phyloP scores from a whole-genome alignment of 1,140 invertebrate genomes.

The Chironomus tepperi region DNA sequence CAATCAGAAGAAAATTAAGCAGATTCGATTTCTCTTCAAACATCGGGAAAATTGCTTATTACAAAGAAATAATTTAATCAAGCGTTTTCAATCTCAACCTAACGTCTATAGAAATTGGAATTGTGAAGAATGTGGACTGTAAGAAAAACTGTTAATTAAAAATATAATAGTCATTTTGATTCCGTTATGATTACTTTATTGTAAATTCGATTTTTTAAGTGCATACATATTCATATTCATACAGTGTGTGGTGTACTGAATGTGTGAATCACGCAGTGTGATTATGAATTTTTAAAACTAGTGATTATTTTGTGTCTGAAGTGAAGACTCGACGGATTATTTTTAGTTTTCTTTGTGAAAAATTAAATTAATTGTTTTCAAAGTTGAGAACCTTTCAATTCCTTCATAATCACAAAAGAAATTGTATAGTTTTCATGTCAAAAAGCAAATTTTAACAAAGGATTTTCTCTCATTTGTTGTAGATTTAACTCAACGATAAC shows the following conservation, averaged over 20 bases:
- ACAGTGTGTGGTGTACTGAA: too few relatives aligned
- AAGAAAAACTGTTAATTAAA: constrained; percentile 37
- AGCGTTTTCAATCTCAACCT: constrained; percentile 30
- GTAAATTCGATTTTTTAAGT: too few relatives aligned
- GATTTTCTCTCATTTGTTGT: constrained; percentile 28
- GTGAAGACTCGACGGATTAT: too few relatives aligned
- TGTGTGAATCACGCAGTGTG: too few relatives aligned
- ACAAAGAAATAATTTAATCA: neutral
- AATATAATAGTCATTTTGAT: constrained; percentile 35
- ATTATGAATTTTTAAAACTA: constrained; percentile 27
- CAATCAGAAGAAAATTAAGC: constrained; percentile 19
- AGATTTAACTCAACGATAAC: constrained; percentile 31
- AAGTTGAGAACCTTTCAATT: too few relatives aligned
- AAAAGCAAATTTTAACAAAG: constrained; percentile 30
- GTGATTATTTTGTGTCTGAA: constrained; percentile 35
- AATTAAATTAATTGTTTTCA: too few relatives aligned
- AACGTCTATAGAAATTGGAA: constrained; percentile 28
- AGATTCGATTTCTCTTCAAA: constrained; percentile 10
- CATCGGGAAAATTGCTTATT: constrained; percentile 15
- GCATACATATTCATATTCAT: too few relatives aligned
- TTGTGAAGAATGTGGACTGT: constrained; percentile 38
- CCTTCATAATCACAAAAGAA: too few relatives aligned
- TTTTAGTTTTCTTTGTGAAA: too few relatives aligned
- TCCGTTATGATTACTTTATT: too few relatives aligned
- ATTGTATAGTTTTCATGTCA: too few relatives aligned